These are phyloP conservation scores for Plecotus auritus DNA, from an alignment of 2,113 vertebrate genomes.

Conservation along the genomic window DNA sequence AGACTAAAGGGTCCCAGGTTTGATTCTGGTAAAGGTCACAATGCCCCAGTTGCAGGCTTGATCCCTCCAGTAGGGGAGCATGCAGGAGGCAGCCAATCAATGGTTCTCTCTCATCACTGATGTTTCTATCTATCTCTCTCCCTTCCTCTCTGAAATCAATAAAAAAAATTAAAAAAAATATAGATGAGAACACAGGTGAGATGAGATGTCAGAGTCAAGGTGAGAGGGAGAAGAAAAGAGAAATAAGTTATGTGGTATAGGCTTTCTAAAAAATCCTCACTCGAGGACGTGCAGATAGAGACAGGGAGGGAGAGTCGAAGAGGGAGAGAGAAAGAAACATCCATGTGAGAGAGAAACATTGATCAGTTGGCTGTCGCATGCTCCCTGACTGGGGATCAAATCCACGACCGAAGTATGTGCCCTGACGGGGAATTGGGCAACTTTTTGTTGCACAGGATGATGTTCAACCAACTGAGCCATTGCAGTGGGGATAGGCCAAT, in stretches of 20 bases:
- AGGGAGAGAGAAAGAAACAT: background rate
- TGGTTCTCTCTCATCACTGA: too few species aligned
- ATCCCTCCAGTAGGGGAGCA: too few species aligned
- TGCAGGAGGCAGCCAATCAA: too few species aligned
- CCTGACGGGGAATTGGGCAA: background rate
- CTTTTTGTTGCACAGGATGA: background rate
- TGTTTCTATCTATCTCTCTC: too few species aligned
- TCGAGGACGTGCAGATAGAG: background rate
- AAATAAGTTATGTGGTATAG: background rate
- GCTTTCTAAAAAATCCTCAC: background rate
- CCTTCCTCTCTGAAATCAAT: too few species aligned
- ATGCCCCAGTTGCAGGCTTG: too few species aligned
- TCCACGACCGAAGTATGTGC: background rate
- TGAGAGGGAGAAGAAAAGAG: background rate
- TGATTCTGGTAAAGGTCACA: too few species aligned
- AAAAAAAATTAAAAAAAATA: background rate
- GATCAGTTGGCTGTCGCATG: background rate
- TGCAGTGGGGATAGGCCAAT: background rate
- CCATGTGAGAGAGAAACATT: background rate
- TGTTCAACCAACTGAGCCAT: background rate
- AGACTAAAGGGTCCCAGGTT: too few species aligned
- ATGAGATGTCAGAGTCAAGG: background rate
- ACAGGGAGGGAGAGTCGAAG: too few species aligned
- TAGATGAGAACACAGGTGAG: background rate
- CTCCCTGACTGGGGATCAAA: background rate